These are phyloP conservation scores for Mycteria americana DNA, from an alignment of 2,797 vertebrate species.

Conservation along the genomic window DNA sequence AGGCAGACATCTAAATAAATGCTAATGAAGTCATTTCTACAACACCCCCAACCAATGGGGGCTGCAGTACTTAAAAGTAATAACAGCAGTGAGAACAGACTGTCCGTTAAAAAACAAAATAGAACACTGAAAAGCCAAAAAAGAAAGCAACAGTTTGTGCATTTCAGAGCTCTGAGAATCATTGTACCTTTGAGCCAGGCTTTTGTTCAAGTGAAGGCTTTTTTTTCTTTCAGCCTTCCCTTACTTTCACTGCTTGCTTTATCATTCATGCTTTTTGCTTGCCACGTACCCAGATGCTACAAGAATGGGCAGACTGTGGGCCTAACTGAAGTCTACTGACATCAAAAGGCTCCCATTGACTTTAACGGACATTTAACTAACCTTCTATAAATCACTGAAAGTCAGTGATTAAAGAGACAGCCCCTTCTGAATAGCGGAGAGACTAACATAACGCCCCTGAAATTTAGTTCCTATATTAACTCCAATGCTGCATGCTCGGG, in stretches of 20 bases:
- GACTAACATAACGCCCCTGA: not conserved
- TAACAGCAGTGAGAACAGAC: not conserved
- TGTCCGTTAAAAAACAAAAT: not conserved
- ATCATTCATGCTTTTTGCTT: not conserved
- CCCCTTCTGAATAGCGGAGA: not conserved
- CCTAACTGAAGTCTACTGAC: not conserved
- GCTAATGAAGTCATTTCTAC: not conserved
- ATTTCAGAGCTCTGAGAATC: conserved; percentile 22
- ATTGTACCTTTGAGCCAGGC: not conserved
- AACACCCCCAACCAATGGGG: not conserved
- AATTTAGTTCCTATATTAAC: not conserved
- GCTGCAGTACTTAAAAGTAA: not conserved
- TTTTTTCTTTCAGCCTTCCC: not conserved
- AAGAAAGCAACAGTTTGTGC: conserved; percentile 17
- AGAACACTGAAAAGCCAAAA: not conserved
- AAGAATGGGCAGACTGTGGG: not conserved
- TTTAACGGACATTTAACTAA: not conserved
- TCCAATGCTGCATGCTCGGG: not conserved
- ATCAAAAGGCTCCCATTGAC: conserved; percentile 30
- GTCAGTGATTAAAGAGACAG: not conserved
- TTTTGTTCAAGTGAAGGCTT: conserved; percentile 10
- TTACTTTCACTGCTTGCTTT: not conserved
- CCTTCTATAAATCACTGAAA: conserved; percentile 11
- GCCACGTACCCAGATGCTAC: not conserved
- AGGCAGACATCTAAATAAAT: conserved; percentile 31